Evolutionary conservation across 35 echinoderm and acorn worm species (phyloP), one percentile per base, ranked within the genome.

Genomic region (Acanthaster planci): DNA sequence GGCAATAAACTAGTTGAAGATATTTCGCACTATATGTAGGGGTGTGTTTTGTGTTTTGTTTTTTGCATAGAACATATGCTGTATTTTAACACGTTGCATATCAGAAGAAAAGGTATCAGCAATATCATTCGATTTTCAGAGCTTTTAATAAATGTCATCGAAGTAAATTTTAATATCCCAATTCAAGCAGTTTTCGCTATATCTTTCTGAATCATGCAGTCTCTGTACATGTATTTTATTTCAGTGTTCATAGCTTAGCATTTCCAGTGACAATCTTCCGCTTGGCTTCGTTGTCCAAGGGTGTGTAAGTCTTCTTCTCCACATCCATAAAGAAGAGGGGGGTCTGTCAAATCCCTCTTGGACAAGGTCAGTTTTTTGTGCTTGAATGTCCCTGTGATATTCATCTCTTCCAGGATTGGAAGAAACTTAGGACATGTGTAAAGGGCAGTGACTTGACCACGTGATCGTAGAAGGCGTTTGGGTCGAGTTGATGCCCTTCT

Each of bases 341-440:
- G 37, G 90, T 88, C 1, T 84, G 59, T 95, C 55, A 57, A 91
- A 95, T 14, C 93, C 93, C 54, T 92, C 84, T 39, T 78, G 86
- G 10, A 84, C 64, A 27, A 91, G 52, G 31, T 91, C 77, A 31
- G 77, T 90, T 80, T 95, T 26, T 86, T 60, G 67, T 91, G 85
- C 77, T 95, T 95, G 85, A 83, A 88, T 19, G 93, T 95, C 7
- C 76, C 86, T 0, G 93, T 91, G 50, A 91, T 81, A 18, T 87
- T 79, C 52, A 95, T 91, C 17, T 86, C 60, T 1, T 53, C 4
- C 79, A 87, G 82, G 38, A 86, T 57, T 15, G 89, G 93, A 2
- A 95, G 21, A 31, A 95, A 88, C 80, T 95, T 95, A 31, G 93
- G 93, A 35, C 88, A 91, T 37, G 93, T 89, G 68, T 95, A 95